Evolutionary conservation across 1,140 invertebrate species (phyloP).

Genomic region (Stegodyphus dumicola): DNA sequence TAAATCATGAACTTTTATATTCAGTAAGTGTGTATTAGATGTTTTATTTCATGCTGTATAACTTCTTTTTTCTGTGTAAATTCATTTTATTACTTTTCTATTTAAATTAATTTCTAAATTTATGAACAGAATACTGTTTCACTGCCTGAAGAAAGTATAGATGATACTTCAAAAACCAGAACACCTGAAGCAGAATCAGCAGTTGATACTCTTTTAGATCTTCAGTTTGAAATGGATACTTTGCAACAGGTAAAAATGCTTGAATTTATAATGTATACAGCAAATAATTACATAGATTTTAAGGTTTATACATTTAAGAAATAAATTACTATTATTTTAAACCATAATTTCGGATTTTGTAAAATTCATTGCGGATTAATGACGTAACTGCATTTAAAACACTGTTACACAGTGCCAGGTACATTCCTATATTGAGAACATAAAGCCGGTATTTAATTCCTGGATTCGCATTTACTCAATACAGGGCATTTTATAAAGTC

Average conservation of each 20-base stretch:
- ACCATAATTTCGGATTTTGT: too few species aligned
- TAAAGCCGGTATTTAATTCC: too few species aligned
- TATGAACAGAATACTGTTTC: slow-evolving; percentile 33
- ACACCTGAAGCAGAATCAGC: slow-evolving; percentile 27
- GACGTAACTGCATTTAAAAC: too few species aligned
- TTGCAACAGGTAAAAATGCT: slow-evolving; percentile 76
- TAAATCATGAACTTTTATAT: slow-evolving; percentile 8
- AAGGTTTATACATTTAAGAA: too few species aligned
- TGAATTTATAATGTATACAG: background rate
- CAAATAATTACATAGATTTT: too few species aligned
- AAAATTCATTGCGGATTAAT: too few species aligned
- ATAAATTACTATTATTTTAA: too few species aligned
- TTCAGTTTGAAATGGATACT: slow-evolving; percentile 91
- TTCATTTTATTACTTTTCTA: background rate
- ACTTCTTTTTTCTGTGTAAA: background rate
- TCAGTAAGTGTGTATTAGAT: background rate
- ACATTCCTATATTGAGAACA: too few species aligned
- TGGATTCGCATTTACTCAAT: too few species aligned
- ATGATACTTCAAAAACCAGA: slow-evolving; percentile 28
- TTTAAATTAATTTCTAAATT: too few species aligned
- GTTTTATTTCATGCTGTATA: background rate
- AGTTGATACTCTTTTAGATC: slow-evolving; percentile 87
- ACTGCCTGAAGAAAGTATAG: slow-evolving; percentile 47
- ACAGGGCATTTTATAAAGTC: too few species aligned
- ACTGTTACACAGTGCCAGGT: too few species aligned